phyloP scores from a whole-genome alignment of 2,797 vertebrate genomes.

The Esox lucius region DNA sequence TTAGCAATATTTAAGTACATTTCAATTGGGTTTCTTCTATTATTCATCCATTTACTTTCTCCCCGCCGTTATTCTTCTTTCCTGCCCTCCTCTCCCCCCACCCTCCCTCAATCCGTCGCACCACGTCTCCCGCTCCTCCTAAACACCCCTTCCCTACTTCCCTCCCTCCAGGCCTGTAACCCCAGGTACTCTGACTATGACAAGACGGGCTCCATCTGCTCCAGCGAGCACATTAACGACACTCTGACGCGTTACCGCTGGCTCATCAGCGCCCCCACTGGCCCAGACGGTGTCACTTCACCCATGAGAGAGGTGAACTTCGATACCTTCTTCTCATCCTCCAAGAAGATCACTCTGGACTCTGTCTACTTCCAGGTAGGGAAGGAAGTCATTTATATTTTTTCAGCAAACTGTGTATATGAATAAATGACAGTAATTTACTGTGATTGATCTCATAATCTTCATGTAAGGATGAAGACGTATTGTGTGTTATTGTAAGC shows the following conservation, averaged over 20 bases:
- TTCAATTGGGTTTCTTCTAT: neutral
- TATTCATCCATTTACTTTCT: neutral
- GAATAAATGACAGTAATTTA: too few species aligned
- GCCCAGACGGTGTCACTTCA: conserved; percentile 87
- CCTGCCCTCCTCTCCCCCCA: neutral
- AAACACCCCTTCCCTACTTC: neutral
- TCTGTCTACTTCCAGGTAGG: conserved; percentile 87
- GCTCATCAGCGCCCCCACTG: conserved; percentile 87
- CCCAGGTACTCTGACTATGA: conserved; percentile 88
- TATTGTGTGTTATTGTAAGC: too few species aligned
- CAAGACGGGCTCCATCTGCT: conserved; percentile 90
- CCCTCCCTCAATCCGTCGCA: conserved; percentile 24
- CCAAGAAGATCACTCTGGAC: conserved; percentile 89
- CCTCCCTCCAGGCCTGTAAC: conserved; percentile 83
- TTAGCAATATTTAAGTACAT: neutral
- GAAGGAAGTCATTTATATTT: neutral
- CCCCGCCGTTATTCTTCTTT: neutral
- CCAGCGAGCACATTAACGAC: conserved; percentile 88
- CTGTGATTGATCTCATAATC: too few species aligned
- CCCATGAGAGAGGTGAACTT: conserved; percentile 92
- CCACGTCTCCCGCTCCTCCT: conserved; percentile 38
- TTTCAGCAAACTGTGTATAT: neutral
- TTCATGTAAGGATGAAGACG: too few species aligned
- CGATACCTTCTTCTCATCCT: conserved; percentile 95
- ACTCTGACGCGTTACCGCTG: conserved; percentile 90